Percentiles rank a stretch among this genome's conserved stretches.
phyloP scores from a whole-genome alignment of 2,797 vertebrate species.

The Tokudaia tokunoshimensis region DNA sequence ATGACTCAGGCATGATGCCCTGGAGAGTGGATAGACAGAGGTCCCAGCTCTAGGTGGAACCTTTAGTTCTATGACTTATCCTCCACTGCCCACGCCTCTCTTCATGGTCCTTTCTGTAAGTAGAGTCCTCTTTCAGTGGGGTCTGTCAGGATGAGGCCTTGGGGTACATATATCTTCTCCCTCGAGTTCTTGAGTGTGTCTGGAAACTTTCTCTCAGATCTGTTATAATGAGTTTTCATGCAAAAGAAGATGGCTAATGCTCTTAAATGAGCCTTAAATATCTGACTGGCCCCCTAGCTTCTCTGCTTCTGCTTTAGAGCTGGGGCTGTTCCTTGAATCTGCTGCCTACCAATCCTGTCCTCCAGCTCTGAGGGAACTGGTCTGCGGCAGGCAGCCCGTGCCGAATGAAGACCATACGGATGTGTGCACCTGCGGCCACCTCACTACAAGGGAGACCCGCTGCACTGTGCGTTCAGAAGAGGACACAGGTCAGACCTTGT shows the following conservation, averaged over 20 bases:
- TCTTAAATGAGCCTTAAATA: slow-evolving; percentile 95
- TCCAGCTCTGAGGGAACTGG: not conserved
- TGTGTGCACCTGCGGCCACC: not conserved
- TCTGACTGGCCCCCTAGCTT: slow-evolving; percentile 97
- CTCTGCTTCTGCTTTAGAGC: slow-evolving; percentile 97
- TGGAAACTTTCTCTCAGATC: not conserved
- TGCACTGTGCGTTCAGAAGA: not conserved
- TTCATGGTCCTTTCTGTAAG: not conserved
- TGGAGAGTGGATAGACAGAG: not conserved
- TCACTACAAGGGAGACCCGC: not conserved
- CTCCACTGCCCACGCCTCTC: not conserved
- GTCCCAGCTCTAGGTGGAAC: too few species aligned
- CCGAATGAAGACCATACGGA: not conserved
- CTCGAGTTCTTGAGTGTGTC: not conserved
- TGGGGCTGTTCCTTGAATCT: slow-evolving; percentile 97
- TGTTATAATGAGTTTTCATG: slow-evolving; percentile 98
- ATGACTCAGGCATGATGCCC: not conserved
- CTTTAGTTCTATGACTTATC: not conserved
- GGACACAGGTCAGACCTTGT: not conserved
- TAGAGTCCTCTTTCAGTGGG: not conserved
- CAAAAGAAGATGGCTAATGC: slow-evolving; percentile 97
- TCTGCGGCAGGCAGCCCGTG: too few species aligned
- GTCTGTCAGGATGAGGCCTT: not conserved
- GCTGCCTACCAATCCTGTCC: slow-evolving; percentile 92
- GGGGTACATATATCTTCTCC: not conserved